These are phyloP conservation scores for Ennomos erosarius DNA, from an alignment of 2,888 invertebrate species.

Conservation along the genomic window DNA sequence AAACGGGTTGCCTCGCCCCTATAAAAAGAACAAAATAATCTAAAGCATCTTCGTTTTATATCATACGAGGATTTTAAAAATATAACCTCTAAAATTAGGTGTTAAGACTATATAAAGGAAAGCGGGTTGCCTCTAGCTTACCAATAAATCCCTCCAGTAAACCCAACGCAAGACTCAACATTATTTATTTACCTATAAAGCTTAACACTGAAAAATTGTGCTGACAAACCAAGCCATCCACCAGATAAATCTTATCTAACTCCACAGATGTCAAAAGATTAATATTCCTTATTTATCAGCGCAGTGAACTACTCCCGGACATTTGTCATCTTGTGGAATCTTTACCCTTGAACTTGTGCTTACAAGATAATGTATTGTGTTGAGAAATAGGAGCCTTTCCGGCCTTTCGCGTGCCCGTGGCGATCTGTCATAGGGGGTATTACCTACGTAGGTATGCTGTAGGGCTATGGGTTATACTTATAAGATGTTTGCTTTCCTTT, in stretches of 20 bases:
- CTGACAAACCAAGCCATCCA: slow-evolving; percentile 4
- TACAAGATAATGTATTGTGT: slow-evolving; percentile 19
- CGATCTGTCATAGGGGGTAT: slow-evolving; percentile 21
- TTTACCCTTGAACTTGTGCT: slow-evolving; percentile 23
- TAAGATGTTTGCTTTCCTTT: not conserved
- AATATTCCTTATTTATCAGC: slow-evolving; percentile 19
- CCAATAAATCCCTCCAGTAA: not conserved
- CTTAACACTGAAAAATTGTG: not conserved
- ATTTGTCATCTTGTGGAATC: slow-evolving; percentile 26
- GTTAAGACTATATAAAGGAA: too few species aligned
- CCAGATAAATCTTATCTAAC: slow-evolving; percentile 12
- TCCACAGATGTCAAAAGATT: slow-evolving; percentile 18
- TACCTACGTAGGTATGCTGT: slow-evolving; percentile 2
- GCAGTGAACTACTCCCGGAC: slow-evolving; percentile 14
- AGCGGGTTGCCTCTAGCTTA: too few species aligned
- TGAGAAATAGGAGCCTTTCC: slow-evolving; percentile 23
- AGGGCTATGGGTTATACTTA: not conserved
- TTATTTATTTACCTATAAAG: too few species aligned
- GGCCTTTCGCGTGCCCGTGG: slow-evolving; percentile 1
- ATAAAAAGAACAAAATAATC: too few species aligned
- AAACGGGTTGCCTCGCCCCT: too few species aligned
- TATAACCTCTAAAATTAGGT: too few species aligned
- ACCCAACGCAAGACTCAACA: too few species aligned
- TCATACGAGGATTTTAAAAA: too few species aligned
- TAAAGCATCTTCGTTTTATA: too few species aligned